These are phyloP conservation scores for Stenoptilia bipunctidactyla DNA, from an alignment of 2,888 invertebrate genomes.

Conservation along the genomic window DNA sequence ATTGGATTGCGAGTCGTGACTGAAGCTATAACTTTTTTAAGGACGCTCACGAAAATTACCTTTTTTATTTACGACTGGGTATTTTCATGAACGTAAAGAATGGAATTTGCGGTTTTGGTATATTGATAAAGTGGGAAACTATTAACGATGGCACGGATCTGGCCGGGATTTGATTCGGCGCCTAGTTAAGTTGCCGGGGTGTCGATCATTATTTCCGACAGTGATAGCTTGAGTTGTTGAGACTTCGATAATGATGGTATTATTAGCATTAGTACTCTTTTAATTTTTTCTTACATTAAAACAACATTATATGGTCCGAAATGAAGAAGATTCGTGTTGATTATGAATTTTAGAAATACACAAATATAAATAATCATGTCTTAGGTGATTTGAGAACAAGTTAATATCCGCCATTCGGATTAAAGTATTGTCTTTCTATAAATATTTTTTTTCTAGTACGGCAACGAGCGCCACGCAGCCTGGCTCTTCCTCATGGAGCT, in stretches of 20 bases:
- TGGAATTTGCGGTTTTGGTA: slow-evolving; percentile 21
- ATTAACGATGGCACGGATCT: slow-evolving; percentile 31
- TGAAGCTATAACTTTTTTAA: slow-evolving; percentile 47
- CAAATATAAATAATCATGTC: too few relatives aligned
- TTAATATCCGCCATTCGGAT: too few relatives aligned
- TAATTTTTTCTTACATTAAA: too few relatives aligned
- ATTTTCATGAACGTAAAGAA: slow-evolving; percentile 34
- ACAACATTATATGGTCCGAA: too few relatives aligned
- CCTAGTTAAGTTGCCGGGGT: slow-evolving; percentile 7
- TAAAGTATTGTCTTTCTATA: too few relatives aligned
- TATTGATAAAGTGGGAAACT: slow-evolving; percentile 32
- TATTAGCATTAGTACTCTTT: too few relatives aligned
- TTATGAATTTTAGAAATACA: too few relatives aligned
- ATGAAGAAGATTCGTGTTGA: too few relatives aligned
- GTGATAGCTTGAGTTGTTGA: too few relatives aligned
- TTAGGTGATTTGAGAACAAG: too few relatives aligned
- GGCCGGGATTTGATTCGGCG: slow-evolving; percentile 17
- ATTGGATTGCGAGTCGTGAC: slow-evolving; percentile 42
- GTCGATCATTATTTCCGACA: not conserved
- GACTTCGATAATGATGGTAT: too few relatives aligned
- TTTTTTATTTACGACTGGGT: slow-evolving; percentile 41
- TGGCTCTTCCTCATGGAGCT: slow-evolving; percentile 80
- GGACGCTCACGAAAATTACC: slow-evolving; percentile 48
- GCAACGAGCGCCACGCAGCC: slow-evolving; percentile 43
- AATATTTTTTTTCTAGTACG: slow-evolving; percentile 24